These are phyloP conservation scores for Ichneumoninae sp. DNA, from an alignment of 2,888 invertebrate genomes.

Conservation along the genomic window DNA sequence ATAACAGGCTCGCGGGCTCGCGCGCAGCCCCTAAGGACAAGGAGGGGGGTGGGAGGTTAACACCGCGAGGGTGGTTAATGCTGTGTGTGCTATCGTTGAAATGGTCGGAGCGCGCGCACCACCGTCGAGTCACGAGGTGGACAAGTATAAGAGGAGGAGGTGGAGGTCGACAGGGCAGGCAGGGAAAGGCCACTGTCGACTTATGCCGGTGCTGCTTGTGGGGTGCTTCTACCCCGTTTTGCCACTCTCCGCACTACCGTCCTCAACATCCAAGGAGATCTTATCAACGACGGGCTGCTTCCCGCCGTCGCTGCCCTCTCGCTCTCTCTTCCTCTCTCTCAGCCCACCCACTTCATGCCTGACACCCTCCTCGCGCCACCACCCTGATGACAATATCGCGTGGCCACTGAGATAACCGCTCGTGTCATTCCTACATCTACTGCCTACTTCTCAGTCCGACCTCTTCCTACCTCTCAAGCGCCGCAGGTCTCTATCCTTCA, in stretches of 20 bases:
- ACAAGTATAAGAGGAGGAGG: slow-evolving; percentile 47
- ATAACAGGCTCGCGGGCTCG: slow-evolving; percentile 75
- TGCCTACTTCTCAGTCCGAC: slow-evolving; percentile 77
- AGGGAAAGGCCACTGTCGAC: slow-evolving; percentile 83
- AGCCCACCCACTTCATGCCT: slow-evolving; percentile 69
- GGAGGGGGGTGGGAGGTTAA: slow-evolving; percentile 25
- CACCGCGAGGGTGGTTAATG: slow-evolving; percentile 61
- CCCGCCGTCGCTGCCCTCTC: slow-evolving; percentile 66
- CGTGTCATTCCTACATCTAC: slow-evolving; percentile 84
- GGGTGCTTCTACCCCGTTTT: slow-evolving; percentile 58
- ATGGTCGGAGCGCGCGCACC: slow-evolving; percentile 68
- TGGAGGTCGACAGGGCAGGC: slow-evolving; percentile 75
- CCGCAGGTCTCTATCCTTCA: slow-evolving; percentile 20
- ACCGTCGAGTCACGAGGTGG: slow-evolving; percentile 79
- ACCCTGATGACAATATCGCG: slow-evolving; percentile 85
- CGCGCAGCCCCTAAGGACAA: slow-evolving; percentile 40
- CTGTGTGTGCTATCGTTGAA: slow-evolving; percentile 74
- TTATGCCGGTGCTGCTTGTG: slow-evolving; percentile 70
- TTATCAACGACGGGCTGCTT: slow-evolving; percentile 63
- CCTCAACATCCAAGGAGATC: slow-evolving; percentile 67
- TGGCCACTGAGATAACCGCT: slow-evolving; percentile 84
- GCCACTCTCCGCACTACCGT: slow-evolving; percentile 35
- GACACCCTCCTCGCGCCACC: slow-evolving; percentile 65
- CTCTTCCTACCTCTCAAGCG: slow-evolving; percentile 42
- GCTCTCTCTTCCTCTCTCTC: slow-evolving; percentile 59